A percentile compares a stretch with the other conserved stretches of the same genome.
Evolutionary conservation across 2,888 invertebrate species (phyloP).

Genomic region (Acronicta alni): DNA sequence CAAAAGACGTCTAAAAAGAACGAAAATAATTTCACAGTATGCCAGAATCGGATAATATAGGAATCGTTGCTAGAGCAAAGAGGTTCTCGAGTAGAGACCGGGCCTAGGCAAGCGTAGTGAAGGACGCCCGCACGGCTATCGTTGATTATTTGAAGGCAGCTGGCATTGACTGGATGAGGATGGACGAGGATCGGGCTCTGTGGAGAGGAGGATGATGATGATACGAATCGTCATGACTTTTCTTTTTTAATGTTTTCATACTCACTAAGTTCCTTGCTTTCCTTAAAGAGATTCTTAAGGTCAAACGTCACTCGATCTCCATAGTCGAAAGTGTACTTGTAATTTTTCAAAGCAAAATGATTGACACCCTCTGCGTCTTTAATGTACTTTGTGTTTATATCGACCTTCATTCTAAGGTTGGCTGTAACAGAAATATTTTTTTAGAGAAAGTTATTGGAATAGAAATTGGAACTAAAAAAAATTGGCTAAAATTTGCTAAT

Average conservation of each 20-base stretch:
- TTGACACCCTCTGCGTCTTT: constrained; percentile 73
- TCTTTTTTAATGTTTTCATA: constrained; percentile 35
- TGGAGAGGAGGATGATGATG: too few species aligned
- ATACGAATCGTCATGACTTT: too few species aligned
- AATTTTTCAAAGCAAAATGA: constrained; percentile 76
- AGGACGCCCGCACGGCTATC: too few species aligned
- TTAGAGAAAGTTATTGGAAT: background rate
- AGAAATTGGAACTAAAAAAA: background rate
- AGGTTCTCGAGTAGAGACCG: too few species aligned
- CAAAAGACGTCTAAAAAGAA: too few species aligned
- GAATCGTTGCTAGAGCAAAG: too few species aligned
- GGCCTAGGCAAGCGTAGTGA: too few species aligned
- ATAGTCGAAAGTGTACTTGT: constrained; percentile 81
- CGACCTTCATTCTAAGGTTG: constrained; percentile 78
- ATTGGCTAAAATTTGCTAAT: background rate
- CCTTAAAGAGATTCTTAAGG: constrained; percentile 80
- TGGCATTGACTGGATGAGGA: too few species aligned
- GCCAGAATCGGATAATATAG: too few species aligned
- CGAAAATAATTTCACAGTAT: too few species aligned
- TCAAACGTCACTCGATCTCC: constrained; percentile 81
- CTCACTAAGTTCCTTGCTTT: constrained; percentile 83
- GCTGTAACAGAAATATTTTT: constrained; percentile 64
- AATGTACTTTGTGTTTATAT: constrained; percentile 77
- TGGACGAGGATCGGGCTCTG: too few species aligned
- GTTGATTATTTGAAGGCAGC: too few species aligned